Evolutionary conservation across 1,140 invertebrate species (phyloP).

Genomic region (Lucilia cuprina): DNA sequence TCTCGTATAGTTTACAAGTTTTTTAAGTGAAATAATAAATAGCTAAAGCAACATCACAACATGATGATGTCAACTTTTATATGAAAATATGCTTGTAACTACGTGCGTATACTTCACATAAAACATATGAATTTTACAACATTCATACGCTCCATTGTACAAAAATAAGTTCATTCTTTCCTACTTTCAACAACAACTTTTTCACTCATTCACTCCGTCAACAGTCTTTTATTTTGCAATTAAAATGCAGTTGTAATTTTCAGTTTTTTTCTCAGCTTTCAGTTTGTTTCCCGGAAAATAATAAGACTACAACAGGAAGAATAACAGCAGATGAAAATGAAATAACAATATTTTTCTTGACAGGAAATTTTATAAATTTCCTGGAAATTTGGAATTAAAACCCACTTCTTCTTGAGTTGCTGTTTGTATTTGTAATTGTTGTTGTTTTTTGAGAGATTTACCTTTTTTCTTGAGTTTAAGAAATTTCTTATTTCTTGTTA

Average conservation of each 20-base stretch:
- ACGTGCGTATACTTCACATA: not conserved
- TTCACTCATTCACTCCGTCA: too few relatives aligned
- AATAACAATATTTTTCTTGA: not conserved
- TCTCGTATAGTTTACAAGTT: too few relatives aligned
- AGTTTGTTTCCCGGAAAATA: not conserved
- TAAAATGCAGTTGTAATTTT: conserved; percentile 2
- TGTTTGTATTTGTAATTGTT: not conserved
- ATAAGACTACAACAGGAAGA: not conserved
- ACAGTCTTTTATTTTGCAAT: not conserved
- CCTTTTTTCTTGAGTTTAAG: too few relatives aligned
- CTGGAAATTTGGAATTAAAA: not conserved
- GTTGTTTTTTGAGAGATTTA: too few relatives aligned
- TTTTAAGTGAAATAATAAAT: too few relatives aligned
- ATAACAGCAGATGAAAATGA: not conserved
- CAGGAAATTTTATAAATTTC: not conserved
- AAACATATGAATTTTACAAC: not conserved
- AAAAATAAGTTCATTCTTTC: not conserved
- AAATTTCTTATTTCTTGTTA: not conserved
- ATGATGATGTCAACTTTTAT: too few relatives aligned
- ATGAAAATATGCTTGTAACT: too few relatives aligned
- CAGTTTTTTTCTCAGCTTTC: not conserved
- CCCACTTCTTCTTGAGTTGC: not conserved
- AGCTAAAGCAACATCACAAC: too few relatives aligned
- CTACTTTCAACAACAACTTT: not conserved
- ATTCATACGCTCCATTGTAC: not conserved